Base-by-base conservation (phyloP, 2,888 invertebrate species). In the Rhaphigaster nebulosa region DNA sequence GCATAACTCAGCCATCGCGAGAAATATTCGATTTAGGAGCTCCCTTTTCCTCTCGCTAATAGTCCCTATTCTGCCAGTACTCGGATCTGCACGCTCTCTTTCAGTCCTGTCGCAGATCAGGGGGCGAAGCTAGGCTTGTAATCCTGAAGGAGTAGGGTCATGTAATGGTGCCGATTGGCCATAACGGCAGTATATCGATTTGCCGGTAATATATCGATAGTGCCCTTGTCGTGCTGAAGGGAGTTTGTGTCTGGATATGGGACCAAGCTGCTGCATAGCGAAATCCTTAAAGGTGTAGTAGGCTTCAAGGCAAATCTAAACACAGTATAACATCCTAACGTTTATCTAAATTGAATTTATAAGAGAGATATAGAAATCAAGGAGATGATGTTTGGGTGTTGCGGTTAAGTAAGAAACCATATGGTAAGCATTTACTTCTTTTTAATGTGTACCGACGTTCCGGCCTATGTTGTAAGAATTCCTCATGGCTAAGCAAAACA, bases 11-110 rank as follows among this genome's bases (percentile, higher is more conserved):
- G 12, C n/a, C 45, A 41, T 84, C 84, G 45, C 84, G 84, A n/a
- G 45, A 50, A 84, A 84, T 84, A 84, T 45, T 45, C 84, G 45
- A 84, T 84, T 84, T 84, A 84, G 84, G 41, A 84, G 45, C 84
- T 50, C 84, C 45, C 84, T 84, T 84, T 50, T 45, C 84, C 84
- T 34, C 45, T 38, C 45, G 45, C 84, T 84, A 84, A 84, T 84
- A 84, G 45, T 45, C 26, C 45, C 45, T 84, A 50, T 50, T 50
- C 45, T 84, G 45, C 45, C 18, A 20, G 45, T 20, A 41, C 41
- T 80, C 80, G 80, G 80, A 70, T 76, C 70, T 38, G 45, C 84
- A 84, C 84, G 84, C 84, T 84, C 84, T 38, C 80, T 6, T 80
- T 45, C 41, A 13, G n/a, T n/a, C n/a, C n/a, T 29, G 65, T 65